Conservation (phyloP, 2,797 vertebrate species). For the Echiichthys vipera region DNA sequence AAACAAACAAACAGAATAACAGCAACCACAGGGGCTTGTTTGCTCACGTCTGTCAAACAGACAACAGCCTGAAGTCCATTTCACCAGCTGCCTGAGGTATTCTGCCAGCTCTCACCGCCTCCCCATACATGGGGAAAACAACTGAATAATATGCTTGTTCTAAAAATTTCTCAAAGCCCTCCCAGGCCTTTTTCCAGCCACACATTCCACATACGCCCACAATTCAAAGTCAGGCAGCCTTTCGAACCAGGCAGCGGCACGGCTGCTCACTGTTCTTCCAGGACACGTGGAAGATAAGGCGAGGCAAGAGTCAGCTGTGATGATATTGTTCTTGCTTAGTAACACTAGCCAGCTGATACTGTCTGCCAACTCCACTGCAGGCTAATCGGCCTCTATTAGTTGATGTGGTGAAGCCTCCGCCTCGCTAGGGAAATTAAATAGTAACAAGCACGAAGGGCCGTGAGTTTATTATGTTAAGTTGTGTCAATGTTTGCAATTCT, state of each 20-base stretch:
- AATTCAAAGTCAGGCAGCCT: slow-evolving; percentile 47
- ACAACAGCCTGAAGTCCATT: slow-evolving; percentile 34
- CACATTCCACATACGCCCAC: slow-evolving; percentile 63
- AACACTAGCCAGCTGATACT: slow-evolving; percentile 53
- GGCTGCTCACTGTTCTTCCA: slow-evolving; percentile 37
- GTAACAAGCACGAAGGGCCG: slow-evolving; percentile 21
- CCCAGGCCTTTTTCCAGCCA: slow-evolving; percentile 37
- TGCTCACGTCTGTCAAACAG: slow-evolving; percentile 42
- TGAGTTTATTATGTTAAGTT: slow-evolving; percentile 28
- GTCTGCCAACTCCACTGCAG: slow-evolving; percentile 49
- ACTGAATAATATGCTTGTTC: slow-evolving; percentile 57
- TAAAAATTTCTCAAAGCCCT: slow-evolving; percentile 44
- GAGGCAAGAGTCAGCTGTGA: slow-evolving; percentile 38
- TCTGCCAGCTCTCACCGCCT: slow-evolving; percentile 40
- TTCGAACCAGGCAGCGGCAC: slow-evolving; percentile 30
- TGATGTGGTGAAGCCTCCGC: slow-evolving; percentile 29
- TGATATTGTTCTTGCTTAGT: slow-evolving; percentile 35
- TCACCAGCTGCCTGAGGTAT: slow-evolving; percentile 30
- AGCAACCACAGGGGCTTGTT: slow-evolving; percentile 28
- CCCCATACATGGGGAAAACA: slow-evolving; percentile 49
- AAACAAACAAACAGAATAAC: slow-evolving; percentile 41
- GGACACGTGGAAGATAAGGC: slow-evolving; percentile 59
- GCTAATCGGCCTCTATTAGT: slow-evolving; percentile 46
- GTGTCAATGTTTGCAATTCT: slow-evolving; percentile 28
- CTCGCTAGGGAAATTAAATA: slow-evolving; percentile 43